Evolutionary conservation across 1,140 invertebrate species (phyloP).

Genomic region (Trichomalopsis sarcophagae): DNA sequence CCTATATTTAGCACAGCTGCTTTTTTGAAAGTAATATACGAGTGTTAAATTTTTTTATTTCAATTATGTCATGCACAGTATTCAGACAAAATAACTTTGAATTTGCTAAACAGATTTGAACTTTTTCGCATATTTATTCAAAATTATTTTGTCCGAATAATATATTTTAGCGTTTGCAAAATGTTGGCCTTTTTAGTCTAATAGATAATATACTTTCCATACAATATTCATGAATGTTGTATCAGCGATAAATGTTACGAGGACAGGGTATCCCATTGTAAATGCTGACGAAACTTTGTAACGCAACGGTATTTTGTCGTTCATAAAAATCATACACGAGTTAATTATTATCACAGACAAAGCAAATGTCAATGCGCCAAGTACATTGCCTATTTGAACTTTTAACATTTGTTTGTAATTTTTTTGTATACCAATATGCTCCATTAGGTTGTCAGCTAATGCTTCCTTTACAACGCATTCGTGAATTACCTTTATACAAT

Average conservation of each 20-base stretch:
- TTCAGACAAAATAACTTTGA: too few relatives aligned
- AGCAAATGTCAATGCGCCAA: not conserved
- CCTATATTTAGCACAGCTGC: not conserved
- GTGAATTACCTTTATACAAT: not conserved
- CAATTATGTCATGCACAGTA: not conserved
- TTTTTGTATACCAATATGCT: constrained; percentile 48
- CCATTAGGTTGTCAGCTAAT: constrained; percentile 44
- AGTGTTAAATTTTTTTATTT: not conserved
- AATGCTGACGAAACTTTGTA: not conserved
- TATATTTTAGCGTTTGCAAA: not conserved
- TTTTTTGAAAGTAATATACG: not conserved
- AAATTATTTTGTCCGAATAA: too few relatives aligned
- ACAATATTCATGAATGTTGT: constrained; percentile 53
- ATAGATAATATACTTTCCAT: constrained; percentile 45
- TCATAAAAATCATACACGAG: not conserved
- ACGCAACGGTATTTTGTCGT: not conserved
- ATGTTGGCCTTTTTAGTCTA: not conserved
- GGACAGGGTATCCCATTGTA: not conserved
- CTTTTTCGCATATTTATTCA: too few relatives aligned
- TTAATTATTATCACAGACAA: not conserved
- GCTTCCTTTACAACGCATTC: constrained; percentile 9
- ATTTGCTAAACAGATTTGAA: too few relatives aligned
- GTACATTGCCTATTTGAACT: constrained; percentile 27
- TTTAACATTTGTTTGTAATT: constrained; percentile 20
- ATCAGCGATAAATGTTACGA: constrained; percentile 24